These are phyloP conservation scores for Triplophysa yarkandensis DNA, from an alignment of 2,797 vertebrate species.

Conservation along the genomic window DNA sequence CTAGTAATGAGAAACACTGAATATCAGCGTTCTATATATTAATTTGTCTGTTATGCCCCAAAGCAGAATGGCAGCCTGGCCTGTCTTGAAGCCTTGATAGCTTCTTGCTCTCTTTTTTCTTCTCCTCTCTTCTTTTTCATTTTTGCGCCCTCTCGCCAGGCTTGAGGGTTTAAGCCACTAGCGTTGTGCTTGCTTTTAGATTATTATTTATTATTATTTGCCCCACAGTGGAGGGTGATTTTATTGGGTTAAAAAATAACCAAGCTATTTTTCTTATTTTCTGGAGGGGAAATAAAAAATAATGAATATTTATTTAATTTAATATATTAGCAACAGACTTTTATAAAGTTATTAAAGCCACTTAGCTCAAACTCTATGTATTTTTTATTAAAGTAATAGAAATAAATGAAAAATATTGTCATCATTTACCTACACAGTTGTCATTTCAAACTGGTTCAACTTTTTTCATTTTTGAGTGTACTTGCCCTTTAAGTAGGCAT, in stretches of 20 bases:
- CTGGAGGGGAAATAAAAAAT: too few species aligned
- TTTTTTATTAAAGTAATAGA: too few species aligned
- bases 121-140: neutral
- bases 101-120: neutral
- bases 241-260: neutral
- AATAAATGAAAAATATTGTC: too few species aligned
- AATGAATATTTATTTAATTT: too few species aligned
- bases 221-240: neutral
- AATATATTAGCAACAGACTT: too few species aligned
- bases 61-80: conserved; percentile 24
- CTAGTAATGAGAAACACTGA: conserved; percentile 35
- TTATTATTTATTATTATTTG: neutral
- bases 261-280: neutral
- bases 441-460: too few species aligned
- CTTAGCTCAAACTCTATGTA: too few species aligned
- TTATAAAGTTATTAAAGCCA: too few species aligned
- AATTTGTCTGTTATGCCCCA: conserved; percentile 29
- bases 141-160: neutral
- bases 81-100: conserved; percentile 22
- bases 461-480: too few species aligned
- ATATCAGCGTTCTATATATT: conserved; percentile 26
- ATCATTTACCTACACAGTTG: too few species aligned
- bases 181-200: neutral
- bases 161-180: neutral
- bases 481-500: too few species aligned